Evolutionary conservation across 2,797 vertebrate genomes (phyloP).

Genomic region (Odontamblyopus lacepedii): DNA sequence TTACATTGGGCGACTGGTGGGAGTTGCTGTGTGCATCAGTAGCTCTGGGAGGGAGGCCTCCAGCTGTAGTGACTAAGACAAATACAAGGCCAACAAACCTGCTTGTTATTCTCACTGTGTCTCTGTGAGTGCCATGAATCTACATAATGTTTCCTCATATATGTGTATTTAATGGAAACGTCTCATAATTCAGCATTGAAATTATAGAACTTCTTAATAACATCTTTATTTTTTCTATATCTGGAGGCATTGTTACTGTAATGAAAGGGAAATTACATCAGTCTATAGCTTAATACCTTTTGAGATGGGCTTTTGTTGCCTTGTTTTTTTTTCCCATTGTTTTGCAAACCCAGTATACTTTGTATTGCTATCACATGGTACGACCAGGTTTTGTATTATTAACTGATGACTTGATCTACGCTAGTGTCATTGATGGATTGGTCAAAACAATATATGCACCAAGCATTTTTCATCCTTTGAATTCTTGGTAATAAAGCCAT

Average conservation of each 20-base stretch:
- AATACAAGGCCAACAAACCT: conserved; percentile 44
- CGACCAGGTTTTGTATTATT: neutral
- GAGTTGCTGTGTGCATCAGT: conserved; percentile 17
- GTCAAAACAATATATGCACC: neutral
- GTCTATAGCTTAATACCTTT: neutral
- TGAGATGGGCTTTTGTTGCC: neutral
- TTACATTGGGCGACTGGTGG: conserved; percentile 39
- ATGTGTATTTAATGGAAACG: conserved; percentile 22
- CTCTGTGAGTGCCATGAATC: conserved; percentile 20
- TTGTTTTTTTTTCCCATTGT: neutral
- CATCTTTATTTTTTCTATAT: neutral
- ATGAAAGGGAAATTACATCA: neutral
- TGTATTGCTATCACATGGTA: neutral
- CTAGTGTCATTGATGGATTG: neutral
- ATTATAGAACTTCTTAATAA: conserved; percentile 39
- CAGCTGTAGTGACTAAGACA: conserved; percentile 41
- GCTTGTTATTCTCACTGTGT: conserved; percentile 48
- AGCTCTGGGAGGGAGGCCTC: conserved; percentile 26
- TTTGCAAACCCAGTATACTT: neutral
- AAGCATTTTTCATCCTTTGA: neutral
- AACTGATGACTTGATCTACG: neutral
- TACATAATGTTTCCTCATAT: conserved; percentile 39
- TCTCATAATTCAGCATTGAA: conserved; percentile 52
- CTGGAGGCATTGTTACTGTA: neutral
- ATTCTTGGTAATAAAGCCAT: neutral